These are phyloP conservation scores for Stylophora pistillata DNA, from an alignment of 64 coral and sea anemone genomes.

Conservation along the genomic window DNA sequence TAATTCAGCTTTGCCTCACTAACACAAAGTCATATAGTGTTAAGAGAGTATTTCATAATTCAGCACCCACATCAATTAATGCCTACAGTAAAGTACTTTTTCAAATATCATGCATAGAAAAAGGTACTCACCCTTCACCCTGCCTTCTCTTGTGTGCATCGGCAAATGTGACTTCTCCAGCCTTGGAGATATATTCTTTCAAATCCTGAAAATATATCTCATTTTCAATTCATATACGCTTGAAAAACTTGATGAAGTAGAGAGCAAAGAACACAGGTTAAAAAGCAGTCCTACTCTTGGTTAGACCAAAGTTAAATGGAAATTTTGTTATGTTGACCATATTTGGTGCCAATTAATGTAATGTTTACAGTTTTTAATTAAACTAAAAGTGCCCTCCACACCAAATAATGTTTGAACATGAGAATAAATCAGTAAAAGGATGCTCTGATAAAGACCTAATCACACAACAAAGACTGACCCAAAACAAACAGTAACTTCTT, in stretches of 20 bases:
- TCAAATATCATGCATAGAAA: not conserved
- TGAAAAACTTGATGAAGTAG: slow-evolving; percentile 15
- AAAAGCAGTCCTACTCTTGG: not conserved
- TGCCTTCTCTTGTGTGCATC: slow-evolving; percentile 97
- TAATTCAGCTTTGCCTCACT: no score
- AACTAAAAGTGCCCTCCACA: no score
- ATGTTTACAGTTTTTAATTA: no score
- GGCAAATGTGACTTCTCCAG: slow-evolving; percentile 93
- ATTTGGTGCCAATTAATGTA: no score
- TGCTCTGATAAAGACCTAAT: not conserved
- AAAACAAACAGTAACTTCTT: not conserved
- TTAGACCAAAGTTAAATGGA: no score
- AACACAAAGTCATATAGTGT: no score
- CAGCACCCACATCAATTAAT: not conserved
- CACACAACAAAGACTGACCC: not conserved
- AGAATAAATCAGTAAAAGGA: not conserved
- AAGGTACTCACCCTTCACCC: slow-evolving; percentile 76
- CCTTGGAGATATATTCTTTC: slow-evolving; percentile 94
- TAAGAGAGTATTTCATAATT: no score
- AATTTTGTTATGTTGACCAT: no score
- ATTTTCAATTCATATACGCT: not conserved
- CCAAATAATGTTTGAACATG: no score
- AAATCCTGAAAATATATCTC: slow-evolving; percentile 81
- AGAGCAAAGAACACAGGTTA: not conserved
- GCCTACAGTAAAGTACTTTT: not conserved